Base-by-base conservation (phyloP, 2,113 vertebrate species). In the Onychostruthus taczanowskii region DNA sequence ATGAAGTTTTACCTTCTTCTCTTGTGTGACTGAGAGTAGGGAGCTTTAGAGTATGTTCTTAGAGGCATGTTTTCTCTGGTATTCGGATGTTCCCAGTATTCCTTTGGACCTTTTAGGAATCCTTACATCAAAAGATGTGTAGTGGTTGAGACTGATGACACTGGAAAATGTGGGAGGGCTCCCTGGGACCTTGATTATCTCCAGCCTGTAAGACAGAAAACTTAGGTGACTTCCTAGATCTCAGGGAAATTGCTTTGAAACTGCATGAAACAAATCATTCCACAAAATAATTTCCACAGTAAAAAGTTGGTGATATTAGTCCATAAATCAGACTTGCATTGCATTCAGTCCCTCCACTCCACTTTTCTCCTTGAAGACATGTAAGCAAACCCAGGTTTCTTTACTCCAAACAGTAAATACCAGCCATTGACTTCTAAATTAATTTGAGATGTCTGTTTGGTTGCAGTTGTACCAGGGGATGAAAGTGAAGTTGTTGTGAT, bases 261-360 rank as follows among this genome's bases (percentile, higher is more conserved):
- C 35, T 66, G 47, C 30, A 69, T 39, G 70, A 94, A 95, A 92
- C 63, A 93, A 94, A 90, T 69, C 64, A 70, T 88, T 77, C 78
- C 6, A 9, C 33, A 52, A 91, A 94, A 93, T 59, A 56, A 88
- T 72, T 90, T 92, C 85, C 79, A 78, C 82, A 52, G 52, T 70
- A 75, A 87, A 91, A 94, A 85, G 43, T 13, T 59, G 46, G 59
- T 84, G 47, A 90, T 46, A 87, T 27, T 88, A 74, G 52, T 81
- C 44, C 64, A 86, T 81, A 93, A 90, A 94, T 96, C 78, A 95
- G 80, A 79, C 47, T 39, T 44, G 17, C 11, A 67, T 72, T 84
- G 41, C 49, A 59, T 80, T 90, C 75, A 80, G 47, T 93, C 39
- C 64, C 44, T 72, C n/a, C 69, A 63, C 23, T 87, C n/a, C 11